Evolutionary conservation across 2,888 invertebrate species (phyloP), one percentile per base, ranked within the genome.

Genomic region (Hedychridium roseum): DNA sequence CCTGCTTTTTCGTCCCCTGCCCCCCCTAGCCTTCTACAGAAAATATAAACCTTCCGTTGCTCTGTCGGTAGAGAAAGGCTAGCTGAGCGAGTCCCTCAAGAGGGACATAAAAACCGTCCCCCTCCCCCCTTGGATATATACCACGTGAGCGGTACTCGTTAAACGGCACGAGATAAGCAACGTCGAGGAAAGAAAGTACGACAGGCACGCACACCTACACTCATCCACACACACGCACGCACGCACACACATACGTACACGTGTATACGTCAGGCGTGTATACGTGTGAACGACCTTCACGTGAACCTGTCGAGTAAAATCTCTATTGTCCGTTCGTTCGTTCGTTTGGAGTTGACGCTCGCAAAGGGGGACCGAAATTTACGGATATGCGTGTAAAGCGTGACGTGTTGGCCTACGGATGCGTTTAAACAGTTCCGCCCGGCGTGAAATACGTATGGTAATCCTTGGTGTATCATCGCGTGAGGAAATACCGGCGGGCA

Each of bases 111-210:
- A 50, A 54, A 50, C 39, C 42, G 35, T 32, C 20, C 11, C 31
- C n/a, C n/a, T n/a, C n/a, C n/a, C 11, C 18, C 46, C 5, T 23
- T 43, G 50, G 30, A 54, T 46, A 43, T 46, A n/a, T n/a, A 50
- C 50, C 45, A 50, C 36, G 53, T 50, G 50, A 54, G 46, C 39
- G 23, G 45, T 1, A 43, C 53, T 54, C 53, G 50, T 54, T 53
- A 50, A 50, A 43, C 40, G 27, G 39, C 31, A 50, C 50, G 9
- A 23, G 53, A 53, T 53, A 53, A 53, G 42, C 12, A n/a, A 15
- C 30, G 41, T 28, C 37, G 41, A 41, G 41, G 38, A 38, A 50
- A 45, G 42, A 45, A 45, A 45, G 34, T 36, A 32, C 35, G 40
- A 31, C 40, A 35, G 35, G 27, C 47, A 47, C 31, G 36, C 28